Evolutionary conservation across 1,140 invertebrate genomes (phyloP), one percentile per base, ranked within the genome.

Genomic region (Cydia splendana): DNA sequence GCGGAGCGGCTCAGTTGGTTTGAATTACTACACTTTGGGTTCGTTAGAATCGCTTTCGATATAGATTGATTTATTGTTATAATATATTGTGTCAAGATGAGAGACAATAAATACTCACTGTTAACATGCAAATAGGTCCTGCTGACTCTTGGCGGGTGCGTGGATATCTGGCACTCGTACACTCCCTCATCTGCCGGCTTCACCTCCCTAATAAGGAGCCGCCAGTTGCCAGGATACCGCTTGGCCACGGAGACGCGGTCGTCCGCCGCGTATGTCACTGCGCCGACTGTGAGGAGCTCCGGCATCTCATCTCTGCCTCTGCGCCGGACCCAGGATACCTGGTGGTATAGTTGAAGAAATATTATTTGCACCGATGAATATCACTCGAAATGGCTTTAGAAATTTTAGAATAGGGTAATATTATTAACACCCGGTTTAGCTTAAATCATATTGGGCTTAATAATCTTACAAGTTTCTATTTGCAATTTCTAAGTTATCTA

Each of bases 211-310:
- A 97, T 95, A 91, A 95, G 95, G 53, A 97, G 93, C 77, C 95
- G 94, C 96, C 96, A 97, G 90, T 97, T 96, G 79, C 96, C 96
- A 53, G 96, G 95, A 84, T 97, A 97, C 81, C 96, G 95, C 90
- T 96, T 96, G 78, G 95, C 95, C 76, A 97, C 94, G n/a, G 95
- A 95, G 79, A 96, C 96, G 77, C 96, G 94, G 75, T 95, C 94
- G 87, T 97, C 96, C 13, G 96, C 96, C 71, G 95, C 96, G 81
- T 97, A 97, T 0, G 96, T 96, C 38, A 95, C 94, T 18, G 94
- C 94, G 2, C 96, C 96, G 4, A 96, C 95, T 2, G 96, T 96
- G 2, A 96, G 91, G 12, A 96, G 88, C 78, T 95, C 94, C 75
- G 96, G 94, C 80, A 95, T 95, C 81, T 95, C 95, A 28, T 94